Evolutionary conservation across 1,140 invertebrate genomes (phyloP).

Genomic region (Cryptotermes secundus): DNA sequence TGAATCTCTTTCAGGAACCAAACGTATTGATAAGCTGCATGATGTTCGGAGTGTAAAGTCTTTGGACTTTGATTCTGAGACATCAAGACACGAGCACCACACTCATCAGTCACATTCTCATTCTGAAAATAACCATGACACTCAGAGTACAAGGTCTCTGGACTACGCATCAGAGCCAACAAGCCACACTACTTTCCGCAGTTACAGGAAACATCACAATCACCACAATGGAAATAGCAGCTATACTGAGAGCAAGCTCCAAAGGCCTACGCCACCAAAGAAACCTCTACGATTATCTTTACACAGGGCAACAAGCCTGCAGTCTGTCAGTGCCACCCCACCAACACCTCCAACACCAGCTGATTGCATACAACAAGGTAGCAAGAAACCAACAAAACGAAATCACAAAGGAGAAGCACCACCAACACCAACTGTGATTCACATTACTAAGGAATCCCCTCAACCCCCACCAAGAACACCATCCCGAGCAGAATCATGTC

Average conservation of each 20-base stretch:
- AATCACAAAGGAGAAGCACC: slow-evolving; percentile 58
- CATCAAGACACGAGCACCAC: slow-evolving; percentile 29
- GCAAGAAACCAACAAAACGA: slow-evolving; percentile 53
- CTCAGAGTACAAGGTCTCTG: slow-evolving; percentile 37
- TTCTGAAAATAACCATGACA: slow-evolving; percentile 2
- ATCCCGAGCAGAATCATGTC: slow-evolving; percentile 51
- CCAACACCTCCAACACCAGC: slow-evolving; percentile 41
- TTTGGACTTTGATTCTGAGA: slow-evolving; percentile 65
- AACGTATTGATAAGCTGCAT: slow-evolving; percentile 43
- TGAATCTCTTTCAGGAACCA: slow-evolving; percentile 52
- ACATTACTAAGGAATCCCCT: background rate
- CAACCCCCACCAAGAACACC: slow-evolving; percentile 44
- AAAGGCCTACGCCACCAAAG: slow-evolving; percentile 73
- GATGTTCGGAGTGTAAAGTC: slow-evolving; percentile 63
- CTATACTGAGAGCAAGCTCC: slow-evolving; percentile 36
- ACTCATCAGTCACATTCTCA: background rate
- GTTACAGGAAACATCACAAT: slow-evolving; percentile 17
- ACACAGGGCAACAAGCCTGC: slow-evolving; percentile 76
- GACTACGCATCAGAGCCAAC: slow-evolving; percentile 60
- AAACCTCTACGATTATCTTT: slow-evolving; percentile 79
- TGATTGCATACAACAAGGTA: slow-evolving; percentile 34
- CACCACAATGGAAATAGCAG: background rate
- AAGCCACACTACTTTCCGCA: background rate
- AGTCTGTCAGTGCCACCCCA: slow-evolving; percentile 58
- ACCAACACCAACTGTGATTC: slow-evolving; percentile 36